These are phyloP conservation scores for Lasioglossum baleicum DNA, from an alignment of 1,140 invertebrate genomes.

Conservation along the genomic window DNA sequence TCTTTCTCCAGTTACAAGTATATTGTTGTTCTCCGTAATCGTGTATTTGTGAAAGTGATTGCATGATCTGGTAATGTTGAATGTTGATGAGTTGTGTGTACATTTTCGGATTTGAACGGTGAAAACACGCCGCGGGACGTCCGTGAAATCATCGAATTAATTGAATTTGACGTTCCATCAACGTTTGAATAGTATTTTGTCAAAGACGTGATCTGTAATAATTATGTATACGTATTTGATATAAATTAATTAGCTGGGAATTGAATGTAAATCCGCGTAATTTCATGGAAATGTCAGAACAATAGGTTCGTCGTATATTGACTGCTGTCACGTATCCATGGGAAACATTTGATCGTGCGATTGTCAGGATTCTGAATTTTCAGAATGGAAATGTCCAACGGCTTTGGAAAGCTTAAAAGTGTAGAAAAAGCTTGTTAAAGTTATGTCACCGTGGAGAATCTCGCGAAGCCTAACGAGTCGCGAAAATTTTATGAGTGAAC, in stretches of 20 bases:
- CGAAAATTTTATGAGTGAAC: not conserved
- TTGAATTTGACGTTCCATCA: not conserved
- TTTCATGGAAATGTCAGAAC: not conserved
- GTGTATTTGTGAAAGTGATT: not conserved
- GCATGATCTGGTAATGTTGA: slow-evolving; percentile 3
- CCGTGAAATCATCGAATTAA: not conserved
- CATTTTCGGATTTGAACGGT: not conserved
- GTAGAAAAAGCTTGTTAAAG: not conserved
- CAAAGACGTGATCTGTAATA: not conserved
- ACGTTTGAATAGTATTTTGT: not conserved
- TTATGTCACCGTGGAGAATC: not conserved
- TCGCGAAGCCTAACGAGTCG: not conserved
- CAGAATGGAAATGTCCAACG: not conserved
- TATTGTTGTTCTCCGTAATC: not conserved
- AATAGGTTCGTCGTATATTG: not conserved
- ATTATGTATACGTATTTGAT: not conserved
- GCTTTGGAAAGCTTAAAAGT: slow-evolving; percentile 6
- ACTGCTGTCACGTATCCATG: not conserved
- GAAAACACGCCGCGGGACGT: not conserved
- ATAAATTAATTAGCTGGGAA: not conserved
- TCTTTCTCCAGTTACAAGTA: not conserved
- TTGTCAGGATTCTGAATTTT: not conserved
- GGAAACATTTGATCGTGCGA: not conserved
- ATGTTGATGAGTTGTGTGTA: not conserved
- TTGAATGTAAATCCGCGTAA: not conserved